phyloP scores from a whole-genome alignment of 2,797 vertebrate species.

The Megalops cyprinoides region DNA sequence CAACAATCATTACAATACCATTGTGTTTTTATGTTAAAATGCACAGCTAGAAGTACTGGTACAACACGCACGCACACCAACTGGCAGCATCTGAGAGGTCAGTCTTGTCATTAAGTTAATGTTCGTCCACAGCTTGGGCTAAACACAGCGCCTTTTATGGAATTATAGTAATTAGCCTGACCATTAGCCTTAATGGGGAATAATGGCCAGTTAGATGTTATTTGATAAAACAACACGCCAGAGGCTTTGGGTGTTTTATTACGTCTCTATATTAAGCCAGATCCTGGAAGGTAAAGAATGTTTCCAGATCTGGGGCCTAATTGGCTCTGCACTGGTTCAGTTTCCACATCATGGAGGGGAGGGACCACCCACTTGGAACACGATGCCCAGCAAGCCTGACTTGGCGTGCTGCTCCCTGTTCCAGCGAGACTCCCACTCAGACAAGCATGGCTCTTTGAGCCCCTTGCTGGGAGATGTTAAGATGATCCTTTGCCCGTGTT shows the following conservation, averaged over 20 bases:
- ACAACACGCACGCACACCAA: conserved; percentile 17
- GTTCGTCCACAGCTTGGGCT: conserved; percentile 73
- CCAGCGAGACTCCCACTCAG: conserved; percentile 54
- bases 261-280: conserved; percentile 77
- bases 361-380: conserved; percentile 77
- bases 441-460: not conserved
- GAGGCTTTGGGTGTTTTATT: conserved; percentile 82
- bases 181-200: conserved; percentile 84
- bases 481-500: not conserved
- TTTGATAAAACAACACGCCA: conserved; percentile 81
- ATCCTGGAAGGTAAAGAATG: conserved; percentile 81
- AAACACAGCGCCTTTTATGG: conserved; percentile 81
- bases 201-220: conserved; percentile 88
- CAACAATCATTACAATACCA: not conserved
- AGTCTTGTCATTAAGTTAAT: conserved; percentile 76
- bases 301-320: conserved; percentile 81
- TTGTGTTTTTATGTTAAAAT: not conserved
- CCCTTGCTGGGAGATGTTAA: not conserved
- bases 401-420: conserved; percentile 49
- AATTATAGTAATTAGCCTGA: conserved; percentile 83
- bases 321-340: conserved; percentile 73
- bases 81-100: conserved; percentile 66
- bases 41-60: conserved; percentile 42
- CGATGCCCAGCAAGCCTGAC: conserved; percentile 50
- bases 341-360: conserved; percentile 73